Percentiles rank a stretch among this genome's conserved stretches.
These are phyloP conservation scores for Cynaeus angustus DNA, from an alignment of 2,888 invertebrate species.

Conservation along the genomic window DNA sequence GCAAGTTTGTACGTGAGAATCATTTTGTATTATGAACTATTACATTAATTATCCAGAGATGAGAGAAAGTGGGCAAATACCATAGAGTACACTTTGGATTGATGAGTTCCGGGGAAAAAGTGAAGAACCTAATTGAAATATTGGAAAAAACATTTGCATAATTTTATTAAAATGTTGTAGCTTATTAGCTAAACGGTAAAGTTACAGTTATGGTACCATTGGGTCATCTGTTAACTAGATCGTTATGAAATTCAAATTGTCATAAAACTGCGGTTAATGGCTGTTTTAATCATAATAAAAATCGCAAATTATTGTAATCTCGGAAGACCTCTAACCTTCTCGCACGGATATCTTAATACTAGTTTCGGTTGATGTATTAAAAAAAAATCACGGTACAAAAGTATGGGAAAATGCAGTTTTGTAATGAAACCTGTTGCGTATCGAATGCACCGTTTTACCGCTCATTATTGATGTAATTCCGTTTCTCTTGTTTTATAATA, in stretches of 20 bases:
- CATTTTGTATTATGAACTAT: constrained; percentile 18
- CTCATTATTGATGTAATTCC: too few species aligned
- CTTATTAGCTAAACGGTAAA: constrained; percentile 19
- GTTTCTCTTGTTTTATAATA: too few species aligned
- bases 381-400: too few species aligned
- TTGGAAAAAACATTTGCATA: not conserved
- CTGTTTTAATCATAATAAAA: not conserved
- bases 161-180: not conserved
- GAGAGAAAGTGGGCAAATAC: constrained; percentile 24
- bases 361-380: too few species aligned
- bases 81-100: not conserved
- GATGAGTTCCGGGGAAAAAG: too few species aligned
- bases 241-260: not conserved
- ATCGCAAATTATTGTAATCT: not conserved
- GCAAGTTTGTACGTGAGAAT: constrained; percentile 30
- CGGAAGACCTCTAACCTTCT: not conserved
- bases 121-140: too few species aligned
- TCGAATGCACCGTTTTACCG: too few species aligned
- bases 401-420: too few species aligned
- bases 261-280: not conserved
- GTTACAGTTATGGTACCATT: constrained; percentile 20
- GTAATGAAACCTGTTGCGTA: too few species aligned
- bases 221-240: constrained; percentile 29
- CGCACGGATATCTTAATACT: too few species aligned
- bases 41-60: constrained; percentile 30